Percentiles rank a stretch among this genome's conserved stretches.
phyloP scores from a whole-genome alignment of 2,888 invertebrate species.

The Perithous albicinctus region DNA sequence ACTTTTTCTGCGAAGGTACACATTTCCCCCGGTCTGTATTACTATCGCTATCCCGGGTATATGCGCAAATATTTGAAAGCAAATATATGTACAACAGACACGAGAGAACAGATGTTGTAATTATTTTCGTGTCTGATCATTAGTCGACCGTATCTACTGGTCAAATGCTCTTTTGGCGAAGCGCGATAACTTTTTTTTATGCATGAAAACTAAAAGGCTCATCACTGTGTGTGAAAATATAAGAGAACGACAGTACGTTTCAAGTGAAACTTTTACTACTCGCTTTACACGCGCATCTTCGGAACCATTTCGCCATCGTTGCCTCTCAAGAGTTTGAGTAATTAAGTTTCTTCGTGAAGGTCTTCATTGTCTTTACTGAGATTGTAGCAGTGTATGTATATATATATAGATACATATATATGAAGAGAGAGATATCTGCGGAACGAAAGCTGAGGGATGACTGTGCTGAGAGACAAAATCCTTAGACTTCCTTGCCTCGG shows the following conservation, averaged over 20 bases:
- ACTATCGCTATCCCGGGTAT: constrained; percentile 3
- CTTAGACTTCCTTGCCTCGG: constrained; percentile 45
- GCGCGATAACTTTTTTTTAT: neutral
- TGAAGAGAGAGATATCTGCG: neutral
- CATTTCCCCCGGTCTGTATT: constrained; percentile 12
- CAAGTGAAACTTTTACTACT: constrained; percentile 52
- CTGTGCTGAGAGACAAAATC: constrained; percentile 53
- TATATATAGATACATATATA: constrained; percentile 1
- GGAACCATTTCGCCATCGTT: constrained; percentile 56
- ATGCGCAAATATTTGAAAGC: constrained; percentile 41
- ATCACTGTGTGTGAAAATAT: constrained; percentile 1
- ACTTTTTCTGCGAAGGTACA: constrained; percentile 52
- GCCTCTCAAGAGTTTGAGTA: constrained; percentile 60
- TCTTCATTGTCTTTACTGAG: constrained; percentile 40
- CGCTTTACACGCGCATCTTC: constrained; percentile 51
- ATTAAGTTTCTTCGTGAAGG: constrained; percentile 60
- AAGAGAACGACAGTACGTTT: constrained; percentile 27
- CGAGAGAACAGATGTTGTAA: constrained; percentile 4
- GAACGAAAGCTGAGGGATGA: constrained; percentile 18
- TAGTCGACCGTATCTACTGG: neutral
- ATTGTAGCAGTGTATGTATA: constrained; percentile 17
- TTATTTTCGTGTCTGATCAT: constrained; percentile 37
- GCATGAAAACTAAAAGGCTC: neutral
- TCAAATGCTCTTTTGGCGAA: neutral
- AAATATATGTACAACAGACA: constrained; percentile 1